phyloP scores from a whole-genome alignment of 2,888 invertebrate genomes.

The Sipha maydis region DNA sequence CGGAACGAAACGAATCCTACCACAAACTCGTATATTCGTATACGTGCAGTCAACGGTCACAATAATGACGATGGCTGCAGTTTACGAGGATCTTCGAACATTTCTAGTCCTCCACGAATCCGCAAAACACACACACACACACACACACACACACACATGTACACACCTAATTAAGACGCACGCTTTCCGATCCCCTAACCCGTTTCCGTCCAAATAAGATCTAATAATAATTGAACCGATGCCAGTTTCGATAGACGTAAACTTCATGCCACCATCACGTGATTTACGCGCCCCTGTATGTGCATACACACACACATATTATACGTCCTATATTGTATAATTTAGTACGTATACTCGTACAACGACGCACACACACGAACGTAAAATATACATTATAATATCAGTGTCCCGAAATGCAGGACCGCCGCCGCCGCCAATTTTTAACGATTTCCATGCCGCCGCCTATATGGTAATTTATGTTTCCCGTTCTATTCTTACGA shows the following conservation, averaged over 20 bases:
- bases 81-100: slow-evolving; percentile 17
- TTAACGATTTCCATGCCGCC: slow-evolving; percentile 57
- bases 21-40: not conserved
- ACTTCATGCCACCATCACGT: not conserved
- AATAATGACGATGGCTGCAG: not conserved
- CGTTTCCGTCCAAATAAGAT: slow-evolving; percentile 33
- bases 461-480: slow-evolving; percentile 57
- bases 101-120: not conserved
- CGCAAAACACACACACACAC: not conserved
- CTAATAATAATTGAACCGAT: slow-evolving; percentile 41
- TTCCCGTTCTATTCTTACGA: slow-evolving; percentile 57
- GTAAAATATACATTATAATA: slow-evolving; percentile 11
- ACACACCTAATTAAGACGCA: slow-evolving; percentile 46
- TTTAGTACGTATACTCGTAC: not conserved
- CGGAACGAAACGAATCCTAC: too few relatives aligned
- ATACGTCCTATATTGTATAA: not conserved
- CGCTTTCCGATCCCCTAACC: not conserved
- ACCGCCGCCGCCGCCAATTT: slow-evolving; percentile 20
- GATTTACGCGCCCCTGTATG: slow-evolving; percentile 5
- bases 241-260: slow-evolving; percentile 10
- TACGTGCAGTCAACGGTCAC: not conserved
- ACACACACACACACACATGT: too few relatives aligned
- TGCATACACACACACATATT: too few relatives aligned
- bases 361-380: not conserved
- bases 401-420: slow-evolving; percentile 12